A percentile compares a stretch with the other conserved stretches of the same genome.
Evolutionary conservation across 2,888 invertebrate genomes (phyloP).

Genomic region (Lepidocyrtinus sp.): DNA sequence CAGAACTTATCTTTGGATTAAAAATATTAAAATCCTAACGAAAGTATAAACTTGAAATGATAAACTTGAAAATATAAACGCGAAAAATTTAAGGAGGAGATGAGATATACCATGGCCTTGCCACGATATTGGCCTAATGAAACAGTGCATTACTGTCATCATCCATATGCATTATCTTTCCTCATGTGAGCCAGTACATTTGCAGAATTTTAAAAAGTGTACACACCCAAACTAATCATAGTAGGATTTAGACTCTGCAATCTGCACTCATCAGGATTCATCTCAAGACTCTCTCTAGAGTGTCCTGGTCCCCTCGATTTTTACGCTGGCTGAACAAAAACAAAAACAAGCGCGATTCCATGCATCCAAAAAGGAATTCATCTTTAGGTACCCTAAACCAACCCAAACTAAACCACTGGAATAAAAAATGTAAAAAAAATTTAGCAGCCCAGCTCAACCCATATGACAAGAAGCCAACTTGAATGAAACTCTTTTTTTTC

Average conservation of each 20-base stretch:
- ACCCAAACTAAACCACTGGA: background rate
- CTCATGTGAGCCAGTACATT: background rate
- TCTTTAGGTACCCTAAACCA: no score
- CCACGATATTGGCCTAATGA: slow-evolving; percentile 17
- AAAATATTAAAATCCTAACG: no score
- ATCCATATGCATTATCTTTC: background rate
- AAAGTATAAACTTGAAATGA: no score
- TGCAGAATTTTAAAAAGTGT: slow-evolving; percentile 22
- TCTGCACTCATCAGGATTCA: background rate
- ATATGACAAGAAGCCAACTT: background rate
- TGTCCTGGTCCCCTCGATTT: slow-evolving; percentile 58
- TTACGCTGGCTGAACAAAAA: slow-evolving; percentile 49
- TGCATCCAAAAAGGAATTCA: no score
- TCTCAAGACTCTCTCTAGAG: background rate
- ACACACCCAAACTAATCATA: slow-evolving; percentile 30
- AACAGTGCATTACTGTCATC: slow-evolving; percentile 33
- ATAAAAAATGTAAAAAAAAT: background rate
- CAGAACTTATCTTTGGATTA: no score
- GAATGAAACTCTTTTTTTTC: background rate
- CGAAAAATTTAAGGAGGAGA: background rate
- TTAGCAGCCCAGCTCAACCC: background rate
- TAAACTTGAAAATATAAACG: background rate
- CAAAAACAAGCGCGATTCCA: slow-evolving; percentile 38
- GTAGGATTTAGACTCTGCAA: background rate
- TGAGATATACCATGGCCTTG: background rate